Base-by-base conservation (phyloP, 64 coral and sea anemone genomes). In the Pocillopora damicornis region DNA sequence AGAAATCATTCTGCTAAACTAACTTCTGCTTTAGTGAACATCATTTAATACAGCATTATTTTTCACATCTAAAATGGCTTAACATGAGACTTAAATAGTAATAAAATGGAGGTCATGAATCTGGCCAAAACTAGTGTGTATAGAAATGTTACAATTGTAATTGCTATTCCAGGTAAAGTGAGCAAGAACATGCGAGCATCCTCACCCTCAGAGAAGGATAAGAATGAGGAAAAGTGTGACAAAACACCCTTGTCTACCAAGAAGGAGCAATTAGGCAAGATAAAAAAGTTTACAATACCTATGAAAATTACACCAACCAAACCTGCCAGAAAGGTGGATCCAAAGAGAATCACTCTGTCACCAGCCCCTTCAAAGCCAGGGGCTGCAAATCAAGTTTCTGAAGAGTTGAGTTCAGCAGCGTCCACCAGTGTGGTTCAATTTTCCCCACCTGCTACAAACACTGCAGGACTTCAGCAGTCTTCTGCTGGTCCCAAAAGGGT, bases 291-390 rank as follows among this genome's bases (percentile, higher is more conserved):
- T 79, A 61, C 76, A 13, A 75, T 92, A 4, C 90, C 90, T 60
- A 37, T 92, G 63, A 87, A 66, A 34, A 92, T 73, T 30, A 92
- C 81, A 51, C 90, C 90, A 73, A 75, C 80, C n/a, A 90, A 90
- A 58, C 60, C 80, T 42, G 60, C 35, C 18, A 74, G 38, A 20
- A 90, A 84, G 56, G 22, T 60, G 17, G 61, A 75, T 59, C 82
- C 82, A 26, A 86, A 69, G 63, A 79, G 83, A 74, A 77, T 92
- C 10, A 18, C 81, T 13, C 22, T 85, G 22, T 58, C 63, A 15
- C 65, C 63, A 26, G 81, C 58, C 5, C 62, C 61, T 64, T 34
- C 20, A 1, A 35, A 30, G 60, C 59, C 60, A 81, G 10, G 59
- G 16, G 25, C 9, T 68, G 17, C 9, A 51, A 79, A 23, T 79